Evolutionary conservation across 2,888 invertebrate species (phyloP).

Genomic region (Limnephilus rhombicus): DNA sequence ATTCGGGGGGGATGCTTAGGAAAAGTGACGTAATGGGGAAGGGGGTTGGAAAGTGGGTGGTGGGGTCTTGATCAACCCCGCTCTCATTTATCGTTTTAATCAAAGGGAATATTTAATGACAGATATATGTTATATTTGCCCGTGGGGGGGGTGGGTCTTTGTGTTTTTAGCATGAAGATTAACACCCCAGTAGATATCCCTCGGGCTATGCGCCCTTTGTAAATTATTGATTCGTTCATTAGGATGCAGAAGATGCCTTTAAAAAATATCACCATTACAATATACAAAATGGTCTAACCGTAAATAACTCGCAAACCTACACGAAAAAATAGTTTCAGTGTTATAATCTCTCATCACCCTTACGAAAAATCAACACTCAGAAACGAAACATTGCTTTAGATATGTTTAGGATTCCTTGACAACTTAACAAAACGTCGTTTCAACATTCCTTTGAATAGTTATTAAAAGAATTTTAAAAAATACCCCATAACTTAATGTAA

Average conservation of each 20-base stretch:
- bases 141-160: conserved; percentile 50
- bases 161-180: conserved; percentile 65
- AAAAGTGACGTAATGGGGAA: conserved; percentile 66
- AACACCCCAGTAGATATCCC: conserved; percentile 59
- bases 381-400: not conserved
- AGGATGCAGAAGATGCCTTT: conserved; percentile 31
- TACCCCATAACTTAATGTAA: too few species aligned
- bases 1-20: conserved; percentile 49
- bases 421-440: too few species aligned
- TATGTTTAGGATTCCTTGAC: not conserved
- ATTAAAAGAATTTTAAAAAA: too few species aligned
- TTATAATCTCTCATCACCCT: too few species aligned
- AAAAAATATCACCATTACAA: conserved; percentile 11
- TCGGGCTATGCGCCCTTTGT: conserved; percentile 53
- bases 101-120: conserved; percentile 77
- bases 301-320: not conserved
- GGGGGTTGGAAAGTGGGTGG: conserved; percentile 60
- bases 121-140: conserved; percentile 63
- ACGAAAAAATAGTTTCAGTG: too few species aligned
- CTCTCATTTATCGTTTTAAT: conserved; percentile 75
- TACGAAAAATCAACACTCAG: not conserved
- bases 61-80: conserved; percentile 59
- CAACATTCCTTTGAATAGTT: too few species aligned
- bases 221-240: conserved; percentile 64
- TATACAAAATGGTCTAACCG: not conserved